These are phyloP conservation scores for Podarcis raffonei DNA, from an alignment of 2,113 vertebrate genomes.

Conservation along the genomic window DNA sequence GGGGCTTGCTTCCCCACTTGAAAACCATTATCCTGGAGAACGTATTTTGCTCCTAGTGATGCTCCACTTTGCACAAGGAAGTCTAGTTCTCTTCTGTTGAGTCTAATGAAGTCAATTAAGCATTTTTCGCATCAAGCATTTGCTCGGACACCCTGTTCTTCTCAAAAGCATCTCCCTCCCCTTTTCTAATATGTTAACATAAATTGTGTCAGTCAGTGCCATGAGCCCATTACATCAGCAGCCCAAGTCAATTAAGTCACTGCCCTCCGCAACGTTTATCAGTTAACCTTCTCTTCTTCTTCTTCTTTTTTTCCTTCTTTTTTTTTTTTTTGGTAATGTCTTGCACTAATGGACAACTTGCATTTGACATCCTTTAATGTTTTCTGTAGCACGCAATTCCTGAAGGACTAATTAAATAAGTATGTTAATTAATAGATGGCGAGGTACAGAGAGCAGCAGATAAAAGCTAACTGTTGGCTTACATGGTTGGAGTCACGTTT, in stretches of 20 bases:
- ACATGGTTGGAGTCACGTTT: neutral
- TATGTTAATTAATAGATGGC: constrained; percentile 39
- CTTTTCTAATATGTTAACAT: neutral
- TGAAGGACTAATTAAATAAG: constrained; percentile 43
- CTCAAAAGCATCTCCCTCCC: neutral
- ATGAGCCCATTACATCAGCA: neutral
- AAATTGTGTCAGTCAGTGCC: constrained; percentile 26
- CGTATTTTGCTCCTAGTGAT: neutral
- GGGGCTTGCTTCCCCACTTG: too few species aligned
- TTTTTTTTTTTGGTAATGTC: neutral
- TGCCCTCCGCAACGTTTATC: constrained; percentile 8
- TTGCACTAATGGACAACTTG: constrained; percentile 27
- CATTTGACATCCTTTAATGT: constrained; percentile 31
- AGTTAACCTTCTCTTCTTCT: constrained; percentile 25
- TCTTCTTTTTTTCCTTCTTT: neutral
- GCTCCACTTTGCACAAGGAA: constrained; percentile 16
- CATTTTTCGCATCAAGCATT: constrained; percentile 33
- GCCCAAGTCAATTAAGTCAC: constrained; percentile 21
- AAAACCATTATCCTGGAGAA: constrained; percentile 2
- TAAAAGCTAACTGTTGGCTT: constrained; percentile 14
- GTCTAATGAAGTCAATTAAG: constrained; percentile 42
- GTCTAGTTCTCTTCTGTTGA: constrained; percentile 35
- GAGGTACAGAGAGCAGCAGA: neutral
- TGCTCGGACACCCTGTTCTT: constrained; percentile 6
- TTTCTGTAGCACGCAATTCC: constrained; percentile 17